phyloP scores from a whole-genome alignment of 2,113 vertebrate species.

The Lasiurus borealis region DNA sequence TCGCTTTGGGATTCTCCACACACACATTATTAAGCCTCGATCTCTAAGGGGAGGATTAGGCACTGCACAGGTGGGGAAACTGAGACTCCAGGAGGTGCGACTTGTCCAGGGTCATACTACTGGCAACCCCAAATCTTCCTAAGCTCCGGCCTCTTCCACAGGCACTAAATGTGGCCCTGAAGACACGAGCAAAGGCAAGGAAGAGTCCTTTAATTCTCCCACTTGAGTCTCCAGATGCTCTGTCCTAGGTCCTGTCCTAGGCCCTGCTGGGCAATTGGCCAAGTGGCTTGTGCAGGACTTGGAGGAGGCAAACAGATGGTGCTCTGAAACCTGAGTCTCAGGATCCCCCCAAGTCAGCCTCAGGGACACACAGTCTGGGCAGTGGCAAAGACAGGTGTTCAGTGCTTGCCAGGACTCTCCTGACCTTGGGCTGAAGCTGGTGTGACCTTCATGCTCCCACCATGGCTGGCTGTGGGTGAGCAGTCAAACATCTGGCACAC shows the following conservation, averaged over 20 bases:
- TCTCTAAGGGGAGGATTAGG: rapidly evolving
- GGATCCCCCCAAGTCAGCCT: not conserved
- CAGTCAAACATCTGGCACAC: not conserved
- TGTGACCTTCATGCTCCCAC: not conserved
- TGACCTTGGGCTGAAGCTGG: not conserved
- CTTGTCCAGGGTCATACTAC: not conserved
- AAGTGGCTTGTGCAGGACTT: not conserved
- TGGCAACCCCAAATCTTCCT: not conserved
- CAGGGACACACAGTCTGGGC: rapidly evolving
- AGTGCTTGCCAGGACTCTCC: not conserved
- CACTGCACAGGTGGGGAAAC: not conserved
- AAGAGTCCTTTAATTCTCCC: not conserved
- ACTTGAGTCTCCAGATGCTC: not conserved
- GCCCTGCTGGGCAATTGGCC: rapidly evolving
- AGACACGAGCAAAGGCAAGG: not conserved
- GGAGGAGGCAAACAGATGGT: not conserved
- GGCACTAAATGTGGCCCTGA: not conserved
- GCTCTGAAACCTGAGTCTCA: not conserved
- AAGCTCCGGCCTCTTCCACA: not conserved
- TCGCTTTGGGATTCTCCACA: no score
- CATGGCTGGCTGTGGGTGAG: not conserved
- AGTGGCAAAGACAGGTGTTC: not conserved
- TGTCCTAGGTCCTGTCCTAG: no score
- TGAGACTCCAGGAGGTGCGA: not conserved
- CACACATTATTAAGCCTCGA: not conserved